These are phyloP conservation scores for Copidosoma aretas DNA, from an alignment of 2,888 invertebrate genomes.

Conservation along the genomic window DNA sequence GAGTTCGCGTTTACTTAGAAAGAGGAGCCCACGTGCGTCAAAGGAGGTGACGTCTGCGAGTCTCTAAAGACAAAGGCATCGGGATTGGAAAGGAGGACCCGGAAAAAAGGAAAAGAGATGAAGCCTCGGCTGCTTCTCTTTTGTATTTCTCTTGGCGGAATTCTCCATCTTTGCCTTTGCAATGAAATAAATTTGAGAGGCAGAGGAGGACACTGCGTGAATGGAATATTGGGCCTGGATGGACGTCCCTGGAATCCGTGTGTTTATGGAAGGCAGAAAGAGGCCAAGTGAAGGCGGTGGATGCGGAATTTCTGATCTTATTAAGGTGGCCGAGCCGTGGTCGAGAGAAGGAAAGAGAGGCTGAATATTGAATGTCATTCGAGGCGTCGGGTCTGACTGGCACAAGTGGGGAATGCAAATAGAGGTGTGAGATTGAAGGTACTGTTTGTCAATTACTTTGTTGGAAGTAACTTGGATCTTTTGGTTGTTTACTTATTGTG, in stretches of 20 bases:
- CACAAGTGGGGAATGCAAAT: neutral
- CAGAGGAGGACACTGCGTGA: slow-evolving; percentile 2
- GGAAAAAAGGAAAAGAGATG: neutral
- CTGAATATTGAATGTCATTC: no score
- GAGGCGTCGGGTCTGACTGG: slow-evolving; percentile 2
- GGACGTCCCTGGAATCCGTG: slow-evolving; percentile 2
- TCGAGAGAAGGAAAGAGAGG: neutral
- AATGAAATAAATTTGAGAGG: slow-evolving; percentile 34
- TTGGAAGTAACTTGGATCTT: no score
- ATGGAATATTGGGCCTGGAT: slow-evolving; percentile 26
- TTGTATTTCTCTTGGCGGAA: neutral
- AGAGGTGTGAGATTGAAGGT: neutral
- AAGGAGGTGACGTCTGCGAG: slow-evolving; percentile 12
- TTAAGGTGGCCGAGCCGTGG: neutral
- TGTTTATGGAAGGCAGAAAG: slow-evolving; percentile 3
- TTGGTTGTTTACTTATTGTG: no score
- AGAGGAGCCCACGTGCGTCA: slow-evolving; percentile 15
- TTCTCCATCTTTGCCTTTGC: slow-evolving; percentile 13
- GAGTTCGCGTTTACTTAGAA: slow-evolving; percentile 7
- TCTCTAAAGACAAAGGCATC: slow-evolving; percentile 6
- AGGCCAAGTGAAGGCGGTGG: slow-evolving; percentile 1
- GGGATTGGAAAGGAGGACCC: neutral
- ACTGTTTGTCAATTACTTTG: no score
- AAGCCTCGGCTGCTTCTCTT: neutral
- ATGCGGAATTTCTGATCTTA: slow-evolving; percentile 16